These are phyloP conservation scores for Acanthis flammea DNA, from an alignment of 2,797 vertebrate species.

Conservation along the genomic window DNA sequence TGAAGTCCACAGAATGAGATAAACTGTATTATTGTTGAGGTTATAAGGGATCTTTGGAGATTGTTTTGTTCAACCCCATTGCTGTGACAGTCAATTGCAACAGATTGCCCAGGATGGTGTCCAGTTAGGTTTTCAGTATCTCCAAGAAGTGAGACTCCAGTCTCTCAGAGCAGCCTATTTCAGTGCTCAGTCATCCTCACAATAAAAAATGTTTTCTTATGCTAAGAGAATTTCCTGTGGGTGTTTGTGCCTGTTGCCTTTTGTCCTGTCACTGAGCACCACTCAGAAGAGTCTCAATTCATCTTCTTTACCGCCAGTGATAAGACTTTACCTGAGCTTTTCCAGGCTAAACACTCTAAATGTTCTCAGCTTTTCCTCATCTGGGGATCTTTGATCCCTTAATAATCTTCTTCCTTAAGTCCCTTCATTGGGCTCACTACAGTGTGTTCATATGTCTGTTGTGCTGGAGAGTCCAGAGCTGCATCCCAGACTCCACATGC, in stretches of 20 bases:
- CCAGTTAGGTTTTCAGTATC: not conserved
- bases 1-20: not conserved
- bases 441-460: not conserved
- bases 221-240: not conserved
- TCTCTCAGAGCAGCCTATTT: not conserved
- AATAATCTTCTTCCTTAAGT: not conserved
- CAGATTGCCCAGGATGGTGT: not conserved
- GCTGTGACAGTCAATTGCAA: not conserved
- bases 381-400: not conserved
- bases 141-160: not conserved
- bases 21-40: not conserved
- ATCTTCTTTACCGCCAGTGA: not conserved
- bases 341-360: not conserved
- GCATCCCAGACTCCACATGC: no score
- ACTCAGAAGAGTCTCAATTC: not conserved
- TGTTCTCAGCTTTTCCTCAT: not conserved
- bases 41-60: not conserved
- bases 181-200: not conserved
- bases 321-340: not conserved
- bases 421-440: not conserved
- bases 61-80: not conserved
- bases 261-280: not conserved
- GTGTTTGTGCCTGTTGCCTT: not conserved
- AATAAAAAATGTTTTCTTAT: not conserved
- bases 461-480: not conserved